Evolutionary conservation across 2,888 invertebrate genomes (phyloP), one percentile per base, ranked within the genome.

Genomic region (Amiota communis): DNA sequence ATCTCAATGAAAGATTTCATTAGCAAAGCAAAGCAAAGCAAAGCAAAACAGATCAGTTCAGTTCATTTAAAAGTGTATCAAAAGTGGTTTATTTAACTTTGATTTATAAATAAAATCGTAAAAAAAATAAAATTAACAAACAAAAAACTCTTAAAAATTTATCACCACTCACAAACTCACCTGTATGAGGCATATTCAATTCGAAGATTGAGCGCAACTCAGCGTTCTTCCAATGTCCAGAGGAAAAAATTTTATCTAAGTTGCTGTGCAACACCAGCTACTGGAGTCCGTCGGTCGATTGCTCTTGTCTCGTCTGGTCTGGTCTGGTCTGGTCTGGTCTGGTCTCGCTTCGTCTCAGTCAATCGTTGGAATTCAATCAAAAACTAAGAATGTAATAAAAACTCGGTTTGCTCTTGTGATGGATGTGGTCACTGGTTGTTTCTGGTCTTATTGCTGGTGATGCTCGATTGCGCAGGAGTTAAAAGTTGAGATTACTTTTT

Each of bases 351-450:
- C 8, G 36, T 36, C 36, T 68, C 23, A 77, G 81, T 77, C 82
- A 85, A 83, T 83, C 81, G 81, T 79, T 75, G 81, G 85, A 82
- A 78, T 85, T 79, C 78, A 83, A 83, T 83, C 83, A 84, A 85
- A 51, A 53, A 23, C 53, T 8, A 20, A 15, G 59, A 59, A 59
- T 51, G 49, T 68, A 68, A 68, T 68, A 68, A 68, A 51, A 69
- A 59, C 59, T 59, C 59, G 9, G 59, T 17, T 59, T 59, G 59
- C 20, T n/a, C 15, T 46, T 23, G 57, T 76, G 77, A 76, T 74
- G 74, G 74, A 74, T 76, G 73, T 72, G 76, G 36, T 36, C 36
- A 36, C 36, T 36, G 36, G 36, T 36, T 36, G 36, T 36, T 36
- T 2, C 6, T 36, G 1, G 36, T 36, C 6, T 36, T 36, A 36